Evolutionary conservation across 2,113 vertebrate genomes (phyloP), one percentile per base, ranked within the genome.

Genomic region (Nerophis lumbriciformis): DNA sequence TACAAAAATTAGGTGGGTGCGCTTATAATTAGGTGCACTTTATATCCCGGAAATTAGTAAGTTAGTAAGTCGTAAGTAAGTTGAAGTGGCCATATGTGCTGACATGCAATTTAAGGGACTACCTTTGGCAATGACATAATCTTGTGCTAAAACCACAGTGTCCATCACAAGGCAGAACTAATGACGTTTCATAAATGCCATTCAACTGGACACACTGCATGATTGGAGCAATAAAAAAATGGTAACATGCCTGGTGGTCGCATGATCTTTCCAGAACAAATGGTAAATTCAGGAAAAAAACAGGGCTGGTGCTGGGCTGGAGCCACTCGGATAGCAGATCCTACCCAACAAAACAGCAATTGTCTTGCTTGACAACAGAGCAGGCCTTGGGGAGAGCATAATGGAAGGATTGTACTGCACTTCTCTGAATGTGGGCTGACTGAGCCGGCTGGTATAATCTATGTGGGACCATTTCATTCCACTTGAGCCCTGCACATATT

Each of bases 381-480:
- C 63, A 13, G 69, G 77, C 66, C 73, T 73, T 73, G 78, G 71
- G 68, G 65, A 67, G 67, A 71, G 75, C 55, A 91, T 75, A 90
- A 90, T 89, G 74, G 45, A 54, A 68, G 85, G 62, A 85, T 84
- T 91, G 89, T 92, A 78, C 63, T 65, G 74, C 53, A 63, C 66
- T 75, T 79, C 64, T 83, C 69, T 69, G 69, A 69, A 65, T 76
- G 77, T 80, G 80, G 77, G 88, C 78, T 70, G 71, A 63, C 66
- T 45, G 74, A 84, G 55, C 85, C 16, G 63, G 65, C 65, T 74
- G 73, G 86, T 71, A 86, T 80, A 61, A 83, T 87, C 85, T 88
- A 74, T 71, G 80, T 66, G 63, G 67, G 78, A 82, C 83, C 72
- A 76, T 72, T 71, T 61, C 64, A 69, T 65, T 71, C 79, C 65